Evolutionary conservation across 2,113 vertebrate genomes (phyloP).

Genomic region (Callithrix jacchus): DNA sequence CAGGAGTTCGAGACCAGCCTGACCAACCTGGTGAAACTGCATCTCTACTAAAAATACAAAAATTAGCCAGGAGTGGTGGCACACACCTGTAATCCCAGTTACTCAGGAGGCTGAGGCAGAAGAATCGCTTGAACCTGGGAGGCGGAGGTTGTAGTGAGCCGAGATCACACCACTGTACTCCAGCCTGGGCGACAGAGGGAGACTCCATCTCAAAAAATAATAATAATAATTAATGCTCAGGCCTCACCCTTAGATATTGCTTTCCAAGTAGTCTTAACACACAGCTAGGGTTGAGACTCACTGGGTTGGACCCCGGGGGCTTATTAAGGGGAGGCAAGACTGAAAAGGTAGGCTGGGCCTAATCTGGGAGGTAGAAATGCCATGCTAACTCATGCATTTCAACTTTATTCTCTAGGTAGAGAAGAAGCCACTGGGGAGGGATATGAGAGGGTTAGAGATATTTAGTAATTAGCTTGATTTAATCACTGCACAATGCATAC

Average conservation of each 20-base stretch:
- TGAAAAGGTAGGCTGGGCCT: background rate
- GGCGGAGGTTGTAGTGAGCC: no score
- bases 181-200: no score
- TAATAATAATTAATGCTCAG: background rate
- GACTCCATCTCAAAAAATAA: background rate
- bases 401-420: constrained; percentile 9
- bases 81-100: no score
- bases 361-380: background rate
- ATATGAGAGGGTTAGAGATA: background rate
- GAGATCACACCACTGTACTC: no score
- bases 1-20: no score
- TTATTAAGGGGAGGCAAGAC: background rate
- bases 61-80: no score
- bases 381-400: background rate
- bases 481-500: background rate
- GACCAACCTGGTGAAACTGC: no score
- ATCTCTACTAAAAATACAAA: no score
- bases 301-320: background rate
- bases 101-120: no score
- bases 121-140: no score
- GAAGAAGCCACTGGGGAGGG: background rate
- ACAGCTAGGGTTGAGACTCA: background rate
- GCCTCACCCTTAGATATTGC: background rate
- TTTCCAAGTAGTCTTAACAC: background rate
- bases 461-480: background rate